phyloP scores from a whole-genome alignment of 2,888 invertebrate species.

The Drosophila nr. perissopoda region DNA sequence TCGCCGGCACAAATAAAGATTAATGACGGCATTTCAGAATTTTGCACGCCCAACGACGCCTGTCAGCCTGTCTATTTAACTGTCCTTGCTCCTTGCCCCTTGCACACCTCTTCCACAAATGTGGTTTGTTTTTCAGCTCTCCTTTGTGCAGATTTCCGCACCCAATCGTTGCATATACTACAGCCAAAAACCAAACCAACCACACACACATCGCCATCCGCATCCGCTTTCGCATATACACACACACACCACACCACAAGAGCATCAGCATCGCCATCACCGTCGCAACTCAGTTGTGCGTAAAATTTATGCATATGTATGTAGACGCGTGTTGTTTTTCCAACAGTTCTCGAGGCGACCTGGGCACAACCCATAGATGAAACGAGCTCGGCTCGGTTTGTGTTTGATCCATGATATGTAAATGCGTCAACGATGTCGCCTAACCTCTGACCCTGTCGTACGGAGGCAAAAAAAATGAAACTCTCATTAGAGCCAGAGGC shows the following conservation, averaged over 20 bases:
- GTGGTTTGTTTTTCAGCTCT: constrained; percentile 56
- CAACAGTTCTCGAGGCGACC: constrained; percentile 21
- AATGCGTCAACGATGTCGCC: constrained; percentile 51
- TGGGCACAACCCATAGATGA: background rate
- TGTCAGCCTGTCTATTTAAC: constrained; percentile 75
- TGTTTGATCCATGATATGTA: constrained; percentile 63
- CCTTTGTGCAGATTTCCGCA: constrained; percentile 73
- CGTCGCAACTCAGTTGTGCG: constrained; percentile 53
- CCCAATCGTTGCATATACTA: constrained; percentile 40
- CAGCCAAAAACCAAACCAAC: constrained; percentile 24
- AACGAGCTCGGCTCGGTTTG: constrained; percentile 17
- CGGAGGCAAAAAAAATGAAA: constrained; percentile 10
- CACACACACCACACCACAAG: constrained; percentile 8
- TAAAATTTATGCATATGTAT: constrained; percentile 60
- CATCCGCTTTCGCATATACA: constrained; percentile 14
- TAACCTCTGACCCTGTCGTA: constrained; percentile 46
- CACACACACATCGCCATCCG: constrained; percentile 14
- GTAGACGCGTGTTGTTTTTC: constrained; percentile 54
- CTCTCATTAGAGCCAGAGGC: constrained; percentile 43
- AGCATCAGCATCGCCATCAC: constrained; percentile 6
- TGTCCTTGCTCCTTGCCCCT: constrained; percentile 36
- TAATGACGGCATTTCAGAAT: constrained; percentile 75
- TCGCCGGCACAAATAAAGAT: constrained; percentile 79
- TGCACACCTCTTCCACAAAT: background rate
- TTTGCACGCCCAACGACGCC: constrained; percentile 70